A percentile compares a stretch with the other conserved stretches of the same genome.
phyloP scores from a whole-genome alignment of 2,113 vertebrate species.

The Spermophilus dauricus region DNA sequence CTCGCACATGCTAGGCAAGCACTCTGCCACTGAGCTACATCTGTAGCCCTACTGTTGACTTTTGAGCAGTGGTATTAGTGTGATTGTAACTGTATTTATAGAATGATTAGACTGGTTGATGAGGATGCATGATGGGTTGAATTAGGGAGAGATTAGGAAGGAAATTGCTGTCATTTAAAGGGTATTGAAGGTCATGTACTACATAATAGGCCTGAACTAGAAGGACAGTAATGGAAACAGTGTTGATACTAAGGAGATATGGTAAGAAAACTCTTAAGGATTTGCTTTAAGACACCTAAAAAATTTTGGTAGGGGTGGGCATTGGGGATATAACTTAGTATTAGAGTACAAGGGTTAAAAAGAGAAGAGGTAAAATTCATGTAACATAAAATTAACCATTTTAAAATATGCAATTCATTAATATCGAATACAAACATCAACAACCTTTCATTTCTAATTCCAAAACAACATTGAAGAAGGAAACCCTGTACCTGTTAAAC shows the following conservation, averaged over 20 bases:
- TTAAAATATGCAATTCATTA: neutral
- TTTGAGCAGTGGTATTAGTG: neutral
- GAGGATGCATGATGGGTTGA: neutral
- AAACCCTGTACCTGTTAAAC: neutral
- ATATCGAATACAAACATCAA: neutral
- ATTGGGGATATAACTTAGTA: neutral
- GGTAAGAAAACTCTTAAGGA: neutral
- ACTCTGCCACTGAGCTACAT: no score
- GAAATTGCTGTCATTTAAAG: neutral
- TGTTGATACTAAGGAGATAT: neutral
- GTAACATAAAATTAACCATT: neutral
- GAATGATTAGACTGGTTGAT: neutral
- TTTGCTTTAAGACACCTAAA: neutral
- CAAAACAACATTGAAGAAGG: neutral
- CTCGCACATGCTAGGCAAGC: no score
- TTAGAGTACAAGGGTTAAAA: neutral
- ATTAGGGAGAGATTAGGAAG: neutral
- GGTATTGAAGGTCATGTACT: neutral
- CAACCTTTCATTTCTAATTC: neutral
- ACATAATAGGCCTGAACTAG: neutral
- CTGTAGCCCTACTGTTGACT: neutral
- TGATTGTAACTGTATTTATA: conserved; percentile 9
- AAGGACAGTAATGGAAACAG: neutral
- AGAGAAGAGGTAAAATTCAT: neutral
- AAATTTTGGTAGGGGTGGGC: neutral